phyloP scores from a whole-genome alignment of 2,113 vertebrate genomes.

The Leucopsar rothschildi region DNA sequence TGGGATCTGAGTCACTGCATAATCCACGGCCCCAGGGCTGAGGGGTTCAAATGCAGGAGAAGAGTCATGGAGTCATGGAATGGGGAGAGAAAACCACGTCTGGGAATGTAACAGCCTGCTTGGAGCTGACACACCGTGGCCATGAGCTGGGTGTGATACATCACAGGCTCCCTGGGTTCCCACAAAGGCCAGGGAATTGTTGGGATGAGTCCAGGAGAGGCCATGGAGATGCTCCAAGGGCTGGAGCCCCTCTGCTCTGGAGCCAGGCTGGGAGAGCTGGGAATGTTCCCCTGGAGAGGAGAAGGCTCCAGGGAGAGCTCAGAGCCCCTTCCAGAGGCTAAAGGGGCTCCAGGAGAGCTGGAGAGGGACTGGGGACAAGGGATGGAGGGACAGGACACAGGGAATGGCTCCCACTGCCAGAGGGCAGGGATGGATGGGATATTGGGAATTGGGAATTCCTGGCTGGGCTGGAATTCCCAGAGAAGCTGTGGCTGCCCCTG shows the following conservation, averaged over 20 bases:
- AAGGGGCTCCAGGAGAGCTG: neutral
- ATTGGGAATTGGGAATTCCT: neutral
- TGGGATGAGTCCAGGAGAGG: neutral
- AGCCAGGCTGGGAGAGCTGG: neutral
- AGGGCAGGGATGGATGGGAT: neutral
- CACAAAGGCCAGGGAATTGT: neutral
- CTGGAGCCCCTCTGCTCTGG: neutral
- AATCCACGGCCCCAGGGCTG: neutral
- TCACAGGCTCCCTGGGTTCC: neutral
- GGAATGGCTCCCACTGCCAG: neutral
- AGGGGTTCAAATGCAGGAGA: neutral
- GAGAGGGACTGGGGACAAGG: neutral
- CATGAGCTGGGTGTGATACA: neutral
- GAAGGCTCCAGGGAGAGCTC: neutral
- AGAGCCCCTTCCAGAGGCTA: neutral
- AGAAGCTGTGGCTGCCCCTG: neutral
- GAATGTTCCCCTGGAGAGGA: accelerated
- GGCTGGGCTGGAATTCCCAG: neutral
- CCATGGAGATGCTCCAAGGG: neutral
- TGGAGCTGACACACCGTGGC: accelerated
- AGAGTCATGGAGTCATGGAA: neutral
- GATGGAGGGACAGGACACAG: neutral
- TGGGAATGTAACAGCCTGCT: neutral
- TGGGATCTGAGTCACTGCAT: neutral
- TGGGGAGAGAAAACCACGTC: neutral